Evolutionary conservation across 2,797 vertebrate species (phyloP).

Genomic region (Poecilia picta): DNA sequence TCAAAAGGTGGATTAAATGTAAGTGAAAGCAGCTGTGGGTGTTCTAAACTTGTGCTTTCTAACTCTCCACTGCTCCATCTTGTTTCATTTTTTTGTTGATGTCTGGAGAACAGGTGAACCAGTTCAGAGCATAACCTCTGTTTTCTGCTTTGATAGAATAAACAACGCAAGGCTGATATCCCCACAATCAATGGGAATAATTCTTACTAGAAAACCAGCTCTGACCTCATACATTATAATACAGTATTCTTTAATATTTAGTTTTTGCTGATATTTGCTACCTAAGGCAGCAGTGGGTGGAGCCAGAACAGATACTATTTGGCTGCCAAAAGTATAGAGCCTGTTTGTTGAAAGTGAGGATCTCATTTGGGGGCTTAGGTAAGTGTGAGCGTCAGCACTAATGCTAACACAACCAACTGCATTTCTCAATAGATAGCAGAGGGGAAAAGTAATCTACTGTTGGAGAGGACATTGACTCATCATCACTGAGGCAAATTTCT

Average conservation of each 20-base stretch:
- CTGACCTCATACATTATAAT: background rate
- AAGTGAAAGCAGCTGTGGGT: background rate
- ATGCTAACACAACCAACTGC: conserved; percentile 52
- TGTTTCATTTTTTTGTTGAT: background rate
- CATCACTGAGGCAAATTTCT: background rate
- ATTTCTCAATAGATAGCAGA: conserved; percentile 13
- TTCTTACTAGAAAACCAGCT: background rate
- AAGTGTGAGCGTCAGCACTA: conserved; percentile 58
- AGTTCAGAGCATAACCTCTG: background rate
- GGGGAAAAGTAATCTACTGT: background rate
- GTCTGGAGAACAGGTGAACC: background rate
- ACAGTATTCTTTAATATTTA: background rate
- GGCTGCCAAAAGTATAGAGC: conserved; percentile 4
- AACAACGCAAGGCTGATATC: background rate
- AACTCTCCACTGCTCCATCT: background rate
- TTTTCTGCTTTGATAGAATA: background rate
- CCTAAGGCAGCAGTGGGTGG: conserved; percentile 28
- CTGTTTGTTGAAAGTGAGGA: conserved; percentile 38
- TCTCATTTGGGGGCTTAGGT: conserved; percentile 66
- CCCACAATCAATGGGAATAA: background rate
- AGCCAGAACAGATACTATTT: conserved; percentile 20
- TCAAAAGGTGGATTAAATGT: background rate
- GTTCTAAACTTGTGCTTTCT: background rate
- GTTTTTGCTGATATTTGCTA: background rate
- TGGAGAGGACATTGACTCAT: background rate